phyloP scores from a whole-genome alignment of 2,797 vertebrate species.

The Hydrocynus forskahlii region DNA sequence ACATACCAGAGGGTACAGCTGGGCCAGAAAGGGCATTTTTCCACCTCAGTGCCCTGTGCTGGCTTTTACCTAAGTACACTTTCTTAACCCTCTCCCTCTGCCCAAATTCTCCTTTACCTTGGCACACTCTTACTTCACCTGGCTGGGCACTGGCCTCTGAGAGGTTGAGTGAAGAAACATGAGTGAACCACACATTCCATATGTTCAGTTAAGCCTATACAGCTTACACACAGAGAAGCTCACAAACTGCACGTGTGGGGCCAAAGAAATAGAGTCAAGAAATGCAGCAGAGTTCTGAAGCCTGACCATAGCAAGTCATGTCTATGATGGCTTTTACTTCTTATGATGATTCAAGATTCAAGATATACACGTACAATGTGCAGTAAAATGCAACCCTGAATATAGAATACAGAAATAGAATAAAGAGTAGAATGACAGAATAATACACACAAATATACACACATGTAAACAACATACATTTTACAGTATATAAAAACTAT shows the following conservation, averaged over 20 bases:
- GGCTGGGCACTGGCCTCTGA: background rate
- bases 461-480: too few relatives aligned
- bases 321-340: too few relatives aligned
- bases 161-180: background rate
- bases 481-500: too few relatives aligned
- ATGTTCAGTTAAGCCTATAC: background rate
- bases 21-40: slow-evolving; percentile 46
- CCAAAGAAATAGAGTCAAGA: too few relatives aligned
- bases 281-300: too few relatives aligned
- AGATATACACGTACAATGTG: too few relatives aligned
- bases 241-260: too few relatives aligned
- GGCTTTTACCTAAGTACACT: slow-evolving; percentile 19
- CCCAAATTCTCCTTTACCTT: background rate
- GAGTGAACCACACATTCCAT: background rate
- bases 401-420: too few relatives aligned
- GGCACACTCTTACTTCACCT: background rate
- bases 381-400: too few relatives aligned
- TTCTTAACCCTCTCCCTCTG: background rate
- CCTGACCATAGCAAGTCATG: background rate
- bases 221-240: background rate
- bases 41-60: slow-evolving; percentile 25
- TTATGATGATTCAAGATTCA: too few relatives aligned
- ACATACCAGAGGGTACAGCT: slow-evolving; percentile 23
- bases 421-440: too few relatives aligned
- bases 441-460: too few relatives aligned